phyloP scores from a whole-genome alignment of 2,113 vertebrate species.

The Anoplopoma fimbria region DNA sequence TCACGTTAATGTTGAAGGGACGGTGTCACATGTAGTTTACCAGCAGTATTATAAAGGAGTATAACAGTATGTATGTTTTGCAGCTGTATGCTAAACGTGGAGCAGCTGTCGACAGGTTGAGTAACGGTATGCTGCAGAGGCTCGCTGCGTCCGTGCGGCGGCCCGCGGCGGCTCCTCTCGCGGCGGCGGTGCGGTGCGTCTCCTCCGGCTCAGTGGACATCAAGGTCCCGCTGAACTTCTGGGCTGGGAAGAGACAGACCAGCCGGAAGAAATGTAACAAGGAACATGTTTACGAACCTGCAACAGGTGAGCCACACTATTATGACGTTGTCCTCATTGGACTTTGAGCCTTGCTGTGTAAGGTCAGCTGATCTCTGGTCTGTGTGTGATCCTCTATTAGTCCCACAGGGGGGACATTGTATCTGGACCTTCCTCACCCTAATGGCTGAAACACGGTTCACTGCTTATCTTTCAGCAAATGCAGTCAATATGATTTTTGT shows the following conservation, averaged over 20 bases:
- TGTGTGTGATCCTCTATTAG: too few relatives aligned
- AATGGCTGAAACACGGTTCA: not conserved
- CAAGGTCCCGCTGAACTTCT: constrained; percentile 90
- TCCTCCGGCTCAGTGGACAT: constrained; percentile 83
- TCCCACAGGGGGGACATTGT: too few relatives aligned
- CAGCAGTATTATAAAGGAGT: not conserved
- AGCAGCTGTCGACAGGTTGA: too few relatives aligned
- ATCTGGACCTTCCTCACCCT: too few relatives aligned
- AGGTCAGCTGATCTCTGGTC: not conserved
- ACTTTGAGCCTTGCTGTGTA: constrained; percentile 49
- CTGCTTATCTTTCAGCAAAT: too few relatives aligned
- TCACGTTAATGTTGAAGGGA: not conserved
- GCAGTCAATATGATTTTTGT: too few relatives aligned
- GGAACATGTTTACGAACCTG: constrained; percentile 90
- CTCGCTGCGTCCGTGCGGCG: constrained; percentile 24
- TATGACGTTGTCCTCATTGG: constrained; percentile 19
- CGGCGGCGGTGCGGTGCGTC: constrained; percentile 73
- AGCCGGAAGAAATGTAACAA: constrained; percentile 76
- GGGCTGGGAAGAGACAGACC: constrained; percentile 84
- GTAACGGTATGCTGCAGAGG: constrained; percentile 50
- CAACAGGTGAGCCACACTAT: constrained; percentile 84
- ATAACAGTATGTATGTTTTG: not conserved
- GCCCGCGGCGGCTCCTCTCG: constrained; percentile 36
- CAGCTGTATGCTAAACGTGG: not conserved
- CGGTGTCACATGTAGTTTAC: not conserved